Conservation (phyloP, 2,113 vertebrate species). For the Hucho hucho region DNA sequence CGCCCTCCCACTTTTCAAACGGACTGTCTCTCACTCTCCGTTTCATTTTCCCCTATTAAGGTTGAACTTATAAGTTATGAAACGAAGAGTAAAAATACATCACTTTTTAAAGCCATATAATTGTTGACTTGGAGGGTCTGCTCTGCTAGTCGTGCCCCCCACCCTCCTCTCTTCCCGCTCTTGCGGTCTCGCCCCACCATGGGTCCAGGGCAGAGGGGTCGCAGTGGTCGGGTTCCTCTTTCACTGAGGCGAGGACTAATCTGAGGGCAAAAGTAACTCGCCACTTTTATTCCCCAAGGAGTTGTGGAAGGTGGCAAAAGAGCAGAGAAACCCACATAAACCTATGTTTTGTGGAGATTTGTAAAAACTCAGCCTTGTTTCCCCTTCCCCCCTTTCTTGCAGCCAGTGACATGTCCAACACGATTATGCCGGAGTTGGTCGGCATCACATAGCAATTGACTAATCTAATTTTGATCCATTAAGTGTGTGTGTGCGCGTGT, state of each 20-base stretch:
- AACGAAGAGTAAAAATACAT: conserved; percentile 67
- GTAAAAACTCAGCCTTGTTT: conserved; percentile 4
- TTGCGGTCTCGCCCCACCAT: conserved; percentile 8
- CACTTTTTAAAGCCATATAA: conserved; percentile 55
- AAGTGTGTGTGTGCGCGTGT: conserved; percentile 60
- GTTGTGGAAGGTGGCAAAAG: conserved; percentile 31
- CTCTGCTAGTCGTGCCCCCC: conserved; percentile 15
- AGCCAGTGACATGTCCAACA: conserved; percentile 36
- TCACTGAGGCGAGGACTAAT: conserved; percentile 15
- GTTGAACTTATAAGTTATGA: conserved; percentile 73
- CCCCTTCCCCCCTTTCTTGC: conserved; percentile 15
- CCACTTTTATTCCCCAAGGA: neutral
- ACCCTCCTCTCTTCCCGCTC: neutral
- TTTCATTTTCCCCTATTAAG: conserved; percentile 70
- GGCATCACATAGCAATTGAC: conserved; percentile 60
- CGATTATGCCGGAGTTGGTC: conserved; percentile 46
- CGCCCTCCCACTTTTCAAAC: conserved; percentile 63
- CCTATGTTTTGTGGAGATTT: neutral
- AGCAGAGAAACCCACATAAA: conserved; percentile 36
- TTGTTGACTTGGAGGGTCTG: conserved; percentile 23
- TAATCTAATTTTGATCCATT: conserved; percentile 73
- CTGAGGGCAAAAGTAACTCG: conserved; percentile 12
- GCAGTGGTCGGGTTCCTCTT: conserved; percentile 40
- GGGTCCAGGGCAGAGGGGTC: conserved; percentile 29
- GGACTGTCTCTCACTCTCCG: conserved; percentile 67